These are phyloP conservation scores for Tridacna gigas DNA, from an alignment of 2,888 invertebrate genomes.

Conservation along the genomic window DNA sequence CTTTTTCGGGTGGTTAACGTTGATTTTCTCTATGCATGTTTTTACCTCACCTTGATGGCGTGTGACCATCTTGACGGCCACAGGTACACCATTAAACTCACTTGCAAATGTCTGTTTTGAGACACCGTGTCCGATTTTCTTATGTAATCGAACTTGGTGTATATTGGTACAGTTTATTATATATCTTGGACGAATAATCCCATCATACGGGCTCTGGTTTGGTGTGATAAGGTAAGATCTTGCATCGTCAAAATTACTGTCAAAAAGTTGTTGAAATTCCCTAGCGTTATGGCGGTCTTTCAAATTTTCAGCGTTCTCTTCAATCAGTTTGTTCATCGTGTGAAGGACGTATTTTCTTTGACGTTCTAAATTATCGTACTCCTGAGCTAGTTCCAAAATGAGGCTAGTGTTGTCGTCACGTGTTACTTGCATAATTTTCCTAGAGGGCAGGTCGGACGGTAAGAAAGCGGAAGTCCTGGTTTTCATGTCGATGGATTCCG, in stretches of 20 bases:
- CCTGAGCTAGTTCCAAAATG: slow-evolving; percentile 45
- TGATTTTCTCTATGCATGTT: slow-evolving; percentile 73
- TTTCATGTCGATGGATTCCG: not conserved
- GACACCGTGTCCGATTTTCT: slow-evolving; percentile 82
- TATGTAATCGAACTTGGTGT: slow-evolving; percentile 73
- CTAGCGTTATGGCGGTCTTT: not conserved
- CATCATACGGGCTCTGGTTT: not conserved
- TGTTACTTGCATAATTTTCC: slow-evolving; percentile 55
- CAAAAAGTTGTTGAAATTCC: slow-evolving; percentile 5
- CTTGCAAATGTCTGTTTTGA: slow-evolving; percentile 82
- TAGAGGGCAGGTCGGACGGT: slow-evolving; percentile 32
- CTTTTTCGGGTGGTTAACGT: slow-evolving; percentile 44
- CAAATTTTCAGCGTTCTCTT: slow-evolving; percentile 14
- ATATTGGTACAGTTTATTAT: slow-evolving; percentile 79
- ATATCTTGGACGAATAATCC: slow-evolving; percentile 44
- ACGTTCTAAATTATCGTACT: slow-evolving; percentile 51
- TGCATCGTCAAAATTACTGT: not conserved
- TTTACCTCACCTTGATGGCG: slow-evolving; percentile 80
- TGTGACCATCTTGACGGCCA: slow-evolving; percentile 83
- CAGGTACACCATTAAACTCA: slow-evolving; percentile 68
- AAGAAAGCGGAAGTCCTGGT: slow-evolving; percentile 10
- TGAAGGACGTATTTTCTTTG: slow-evolving; percentile 39
- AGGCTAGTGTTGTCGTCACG: slow-evolving; percentile 19
- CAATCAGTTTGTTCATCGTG: slow-evolving; percentile 30
- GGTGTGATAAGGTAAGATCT: not conserved